Percentiles rank a stretch among this genome's conserved stretches.
Evolutionary conservation across 2,888 invertebrate genomes (phyloP).

Genomic region (Dicranocentrus wangi): DNA sequence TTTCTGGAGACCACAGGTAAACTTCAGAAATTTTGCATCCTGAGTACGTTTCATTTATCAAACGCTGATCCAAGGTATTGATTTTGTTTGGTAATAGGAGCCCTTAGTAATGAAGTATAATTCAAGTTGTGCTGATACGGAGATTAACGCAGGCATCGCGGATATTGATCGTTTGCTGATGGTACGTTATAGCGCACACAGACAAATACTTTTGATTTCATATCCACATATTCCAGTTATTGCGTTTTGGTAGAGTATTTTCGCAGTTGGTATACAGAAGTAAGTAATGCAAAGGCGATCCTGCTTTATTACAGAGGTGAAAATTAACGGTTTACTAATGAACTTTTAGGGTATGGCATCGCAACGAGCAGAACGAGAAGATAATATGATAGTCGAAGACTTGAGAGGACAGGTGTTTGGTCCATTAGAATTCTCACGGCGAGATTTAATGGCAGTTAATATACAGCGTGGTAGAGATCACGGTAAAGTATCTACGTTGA

Average conservation of each 20-base stretch:
- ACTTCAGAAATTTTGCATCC: no score
- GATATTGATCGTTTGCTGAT: conserved; percentile 78
- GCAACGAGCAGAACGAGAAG: conserved; percentile 77
- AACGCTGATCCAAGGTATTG: neutral
- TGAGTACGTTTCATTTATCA: no score
- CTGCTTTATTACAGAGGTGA: neutral
- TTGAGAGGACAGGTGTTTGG: conserved; percentile 79
- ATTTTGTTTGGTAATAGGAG: conserved; percentile 57
- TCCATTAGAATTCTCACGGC: conserved; percentile 78
- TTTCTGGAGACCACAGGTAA: conserved; percentile 77
- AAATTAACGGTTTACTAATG: no score
- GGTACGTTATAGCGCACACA: conserved; percentile 74
- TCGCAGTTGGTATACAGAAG: no score
- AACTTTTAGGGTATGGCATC: conserved; percentile 62
- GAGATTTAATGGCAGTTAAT: conserved; percentile 79
- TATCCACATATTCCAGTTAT: no score
- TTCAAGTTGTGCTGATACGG: neutral
- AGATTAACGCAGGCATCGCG: conserved; percentile 73
- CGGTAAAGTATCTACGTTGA: conserved; percentile 75
- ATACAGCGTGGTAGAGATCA: conserved; percentile 78
- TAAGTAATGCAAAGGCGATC: neutral
- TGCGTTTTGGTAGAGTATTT: neutral
- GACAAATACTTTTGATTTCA: neutral
- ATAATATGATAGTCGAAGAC: conserved; percentile 79
- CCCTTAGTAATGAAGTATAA: conserved; percentile 63